phyloP scores from a whole-genome alignment of 2,888 invertebrate species.

The Drosophila colorata region DNA sequence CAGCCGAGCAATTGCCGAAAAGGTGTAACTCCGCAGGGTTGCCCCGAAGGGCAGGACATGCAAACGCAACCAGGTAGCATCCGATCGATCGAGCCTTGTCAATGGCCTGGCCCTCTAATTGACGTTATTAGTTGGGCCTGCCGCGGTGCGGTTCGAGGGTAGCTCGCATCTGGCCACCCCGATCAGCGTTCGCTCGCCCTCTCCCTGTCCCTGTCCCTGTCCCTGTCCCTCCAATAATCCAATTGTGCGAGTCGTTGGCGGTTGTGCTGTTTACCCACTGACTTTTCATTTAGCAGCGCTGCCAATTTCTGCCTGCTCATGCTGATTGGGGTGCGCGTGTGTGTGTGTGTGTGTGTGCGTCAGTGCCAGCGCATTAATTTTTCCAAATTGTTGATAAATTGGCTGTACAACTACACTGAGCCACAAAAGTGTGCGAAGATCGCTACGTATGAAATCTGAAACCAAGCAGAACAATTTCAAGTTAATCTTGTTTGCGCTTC shows the following conservation, averaged over 20 bases:
- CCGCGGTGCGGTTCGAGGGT: conserved; percentile 21
- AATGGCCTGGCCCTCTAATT: conserved; percentile 65
- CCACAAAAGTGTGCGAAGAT: neutral
- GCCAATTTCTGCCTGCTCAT: conserved; percentile 62
- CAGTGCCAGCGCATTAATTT: conserved; percentile 63
- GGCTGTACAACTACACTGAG: conserved; percentile 16
- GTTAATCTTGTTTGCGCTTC: no score
- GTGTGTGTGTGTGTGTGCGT: conserved; percentile 19
- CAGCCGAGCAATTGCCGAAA: conserved; percentile 51
- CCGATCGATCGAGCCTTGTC: conserved; percentile 50
- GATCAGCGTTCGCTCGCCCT: conserved; percentile 2
- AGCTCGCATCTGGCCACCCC: conserved; percentile 56
- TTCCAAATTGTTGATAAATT: conserved; percentile 62
- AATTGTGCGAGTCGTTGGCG: conserved; percentile 60
- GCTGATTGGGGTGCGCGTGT: conserved; percentile 11
- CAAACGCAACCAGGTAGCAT: conserved; percentile 55
- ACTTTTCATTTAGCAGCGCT: conserved; percentile 50
- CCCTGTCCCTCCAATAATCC: conserved; percentile 44
- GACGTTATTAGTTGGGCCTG: conserved; percentile 67
- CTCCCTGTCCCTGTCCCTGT: neutral
- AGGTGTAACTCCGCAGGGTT: conserved; percentile 57
- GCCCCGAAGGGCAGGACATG: conserved; percentile 30
- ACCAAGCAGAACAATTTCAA: neutral
- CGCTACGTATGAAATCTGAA: neutral
- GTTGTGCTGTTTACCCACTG: conserved; percentile 46